Conservation (phyloP, 2,797 vertebrate genomes). For the Pantherophis alleghaniensis region DNA sequence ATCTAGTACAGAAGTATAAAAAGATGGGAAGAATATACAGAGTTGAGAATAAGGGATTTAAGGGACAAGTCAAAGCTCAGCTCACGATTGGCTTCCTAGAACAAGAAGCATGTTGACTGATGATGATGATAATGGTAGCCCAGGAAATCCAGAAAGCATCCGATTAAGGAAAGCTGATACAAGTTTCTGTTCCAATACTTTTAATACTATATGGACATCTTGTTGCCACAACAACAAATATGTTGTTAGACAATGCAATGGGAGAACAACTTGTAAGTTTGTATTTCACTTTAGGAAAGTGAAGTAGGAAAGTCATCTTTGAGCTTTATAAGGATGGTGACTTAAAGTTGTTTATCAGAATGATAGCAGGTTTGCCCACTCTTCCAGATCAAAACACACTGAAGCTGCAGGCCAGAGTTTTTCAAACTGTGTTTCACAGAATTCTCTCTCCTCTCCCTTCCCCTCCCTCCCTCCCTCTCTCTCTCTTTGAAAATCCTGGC, state of each 20-base stretch:
- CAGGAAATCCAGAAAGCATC: neutral
- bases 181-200: neutral
- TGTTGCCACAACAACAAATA: neutral
- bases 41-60: neutral
- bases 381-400: neutral
- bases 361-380: neutral
- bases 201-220: neutral
- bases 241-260: neutral
- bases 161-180: neutral
- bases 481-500: neutral
- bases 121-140: neutral
- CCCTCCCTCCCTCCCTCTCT: neutral
- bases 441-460: too few relatives aligned
- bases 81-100: neutral
- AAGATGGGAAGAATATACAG: neutral
- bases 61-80: neutral
- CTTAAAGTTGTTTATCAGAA: neutral
- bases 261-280: neutral
- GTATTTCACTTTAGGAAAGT: neutral
- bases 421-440: neutral
- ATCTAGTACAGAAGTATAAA: neutral
- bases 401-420: neutral
- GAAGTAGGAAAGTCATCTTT: neutral
- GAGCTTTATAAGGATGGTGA: neutral
- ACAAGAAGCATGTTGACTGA: neutral